Percentiles rank a stretch among this genome's conserved stretches.
These are phyloP conservation scores for Chloebia gouldiae DNA, from an alignment of 2,113 vertebrate genomes.

Conservation along the genomic window DNA sequence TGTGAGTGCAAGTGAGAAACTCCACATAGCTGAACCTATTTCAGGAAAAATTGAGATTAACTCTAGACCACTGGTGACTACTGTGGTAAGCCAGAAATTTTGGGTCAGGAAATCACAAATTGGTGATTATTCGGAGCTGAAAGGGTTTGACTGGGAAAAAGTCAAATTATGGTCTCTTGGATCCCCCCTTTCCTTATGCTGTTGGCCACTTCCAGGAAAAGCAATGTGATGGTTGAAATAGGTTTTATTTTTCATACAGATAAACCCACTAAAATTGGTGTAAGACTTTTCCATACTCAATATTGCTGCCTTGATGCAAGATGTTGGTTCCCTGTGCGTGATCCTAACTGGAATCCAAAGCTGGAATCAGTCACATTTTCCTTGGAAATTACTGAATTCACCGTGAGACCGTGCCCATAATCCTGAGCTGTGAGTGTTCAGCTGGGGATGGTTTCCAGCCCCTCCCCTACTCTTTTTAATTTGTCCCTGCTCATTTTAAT, in stretches of 20 bases:
- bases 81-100: not conserved
- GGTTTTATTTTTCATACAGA: not conserved
- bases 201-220: not conserved
- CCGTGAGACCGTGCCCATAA: not conserved
- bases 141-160: not conserved
- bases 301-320: not conserved
- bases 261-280: not conserved
- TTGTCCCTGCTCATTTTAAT: not conserved
- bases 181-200: not conserved
- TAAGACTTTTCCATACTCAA: not conserved
- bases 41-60: not conserved
- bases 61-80: not conserved
- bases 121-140: not conserved
- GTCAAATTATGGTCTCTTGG: not conserved
- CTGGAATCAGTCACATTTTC: not conserved
- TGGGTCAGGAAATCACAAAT: not conserved
- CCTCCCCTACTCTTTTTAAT: not conserved
- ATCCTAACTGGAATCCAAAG: not conserved
- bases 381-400: not conserved
- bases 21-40: not conserved
- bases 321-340: not conserved
- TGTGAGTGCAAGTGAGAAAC: not conserved
- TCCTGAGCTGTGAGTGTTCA: not conserved
- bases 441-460: not conserved
- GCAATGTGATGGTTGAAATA: fast-evolving